A percentile compares a stretch with the other conserved stretches of the same genome.
Conservation (phyloP, 2,888 invertebrate genomes). For the Nesidiocoris tenuis region DNA sequence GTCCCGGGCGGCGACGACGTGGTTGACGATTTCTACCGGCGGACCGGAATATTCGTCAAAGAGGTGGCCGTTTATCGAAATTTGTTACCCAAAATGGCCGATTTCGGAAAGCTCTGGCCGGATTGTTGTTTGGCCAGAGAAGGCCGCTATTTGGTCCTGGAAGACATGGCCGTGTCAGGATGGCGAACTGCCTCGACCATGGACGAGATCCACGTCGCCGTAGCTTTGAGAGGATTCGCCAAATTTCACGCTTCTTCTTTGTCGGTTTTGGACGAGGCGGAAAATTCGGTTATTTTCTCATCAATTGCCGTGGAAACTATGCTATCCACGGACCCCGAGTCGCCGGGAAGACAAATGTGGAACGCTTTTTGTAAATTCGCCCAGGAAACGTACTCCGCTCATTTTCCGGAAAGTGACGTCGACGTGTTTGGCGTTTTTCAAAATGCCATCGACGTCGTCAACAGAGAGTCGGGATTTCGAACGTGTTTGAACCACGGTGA, state of each 20-base stretch:
- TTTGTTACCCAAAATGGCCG: constrained; percentile 11
- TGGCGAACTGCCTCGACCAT: constrained; percentile 10
- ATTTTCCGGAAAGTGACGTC: constrained; percentile 12
- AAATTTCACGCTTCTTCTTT: constrained; percentile 40
- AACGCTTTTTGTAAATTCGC: constrained; percentile 13
- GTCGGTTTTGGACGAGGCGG: neutral
- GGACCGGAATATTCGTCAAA: constrained; percentile 26
- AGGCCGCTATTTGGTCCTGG: constrained; percentile 32
- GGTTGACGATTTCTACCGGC: constrained; percentile 30
- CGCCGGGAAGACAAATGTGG: constrained; percentile 35
- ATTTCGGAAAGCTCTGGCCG: constrained; percentile 22
- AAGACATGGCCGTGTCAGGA: constrained; percentile 26
- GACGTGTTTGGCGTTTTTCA: neutral
- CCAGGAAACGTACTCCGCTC: neutral
- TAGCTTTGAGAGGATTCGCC: constrained; percentile 18
- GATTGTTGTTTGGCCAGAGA: neutral
- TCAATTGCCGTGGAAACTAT: constrained; percentile 16
- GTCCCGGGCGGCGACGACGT: constrained; percentile 7
- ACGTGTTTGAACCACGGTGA: constrained; percentile 45
- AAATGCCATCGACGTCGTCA: neutral
- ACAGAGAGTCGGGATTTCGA: constrained; percentile 6
- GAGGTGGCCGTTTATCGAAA: constrained; percentile 29
- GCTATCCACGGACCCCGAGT: constrained; percentile 4
- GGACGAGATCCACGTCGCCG: constrained; percentile 11
- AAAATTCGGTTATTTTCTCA: neutral